These are phyloP conservation scores for Carcinoscorpius rotundicauda DNA, from an alignment of 1,140 invertebrate species.

Conservation along the genomic window DNA sequence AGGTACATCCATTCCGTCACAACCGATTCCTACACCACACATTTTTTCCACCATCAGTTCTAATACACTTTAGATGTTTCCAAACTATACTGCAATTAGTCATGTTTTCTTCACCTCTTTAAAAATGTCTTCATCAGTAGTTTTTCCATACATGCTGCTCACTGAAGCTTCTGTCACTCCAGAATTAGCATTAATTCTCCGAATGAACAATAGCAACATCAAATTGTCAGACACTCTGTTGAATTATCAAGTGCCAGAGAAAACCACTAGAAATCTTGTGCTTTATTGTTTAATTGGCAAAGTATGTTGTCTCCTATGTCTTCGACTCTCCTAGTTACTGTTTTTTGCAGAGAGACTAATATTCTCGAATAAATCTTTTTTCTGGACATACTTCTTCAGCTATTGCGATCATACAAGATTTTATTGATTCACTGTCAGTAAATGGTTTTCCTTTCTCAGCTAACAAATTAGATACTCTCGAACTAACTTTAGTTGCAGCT, in stretches of 20 bases:
- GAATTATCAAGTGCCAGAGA: conserved; percentile 18
- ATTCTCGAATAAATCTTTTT: conserved; percentile 19
- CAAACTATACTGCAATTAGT: conserved; percentile 19
- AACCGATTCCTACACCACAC: conserved; percentile 26
- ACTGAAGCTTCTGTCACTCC: conserved; percentile 12
- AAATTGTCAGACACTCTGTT: conserved; percentile 12
- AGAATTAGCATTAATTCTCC: conserved; percentile 12
- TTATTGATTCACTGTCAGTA: conserved; percentile 29
- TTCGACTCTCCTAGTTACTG: conserved; percentile 2
- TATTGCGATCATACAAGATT: conserved; percentile 29
- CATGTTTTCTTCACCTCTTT: conserved; percentile 18
- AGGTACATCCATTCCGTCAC: background rate
- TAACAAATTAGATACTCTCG: conserved; percentile 16
- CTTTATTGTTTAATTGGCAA: conserved; percentile 6
- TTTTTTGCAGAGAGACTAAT: conserved; percentile 16
- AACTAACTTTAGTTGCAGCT: conserved; percentile 27
- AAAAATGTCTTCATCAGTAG: conserved; percentile 26
- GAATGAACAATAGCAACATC: conserved; percentile 16
- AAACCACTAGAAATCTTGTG: conserved; percentile 2
- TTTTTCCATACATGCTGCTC: background rate
- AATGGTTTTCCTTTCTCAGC: conserved; percentile 29
- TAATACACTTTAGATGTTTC: conserved; percentile 23
- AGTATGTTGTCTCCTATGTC: conserved; percentile 5
- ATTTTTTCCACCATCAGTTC: conserved; percentile 28
- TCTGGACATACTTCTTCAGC: conserved; percentile 28